Conservation (phyloP, 37 sponge, comb jelly and placozoan genomes). For the Amphimedon queenslandica region DNA sequence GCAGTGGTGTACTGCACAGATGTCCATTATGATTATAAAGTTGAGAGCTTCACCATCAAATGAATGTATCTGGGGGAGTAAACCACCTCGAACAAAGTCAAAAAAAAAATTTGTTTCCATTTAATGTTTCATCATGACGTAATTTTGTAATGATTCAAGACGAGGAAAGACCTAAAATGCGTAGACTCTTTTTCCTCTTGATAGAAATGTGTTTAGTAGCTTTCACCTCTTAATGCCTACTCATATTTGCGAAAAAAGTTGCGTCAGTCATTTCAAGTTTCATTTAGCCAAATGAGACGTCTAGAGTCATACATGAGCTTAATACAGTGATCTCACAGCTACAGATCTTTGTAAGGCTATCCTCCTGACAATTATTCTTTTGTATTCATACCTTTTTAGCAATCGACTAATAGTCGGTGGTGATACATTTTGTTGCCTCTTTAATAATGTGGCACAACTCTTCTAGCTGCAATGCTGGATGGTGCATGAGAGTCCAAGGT, state of each 20-base stretch:
- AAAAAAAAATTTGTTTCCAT: not conserved
- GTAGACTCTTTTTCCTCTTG: not conserved
- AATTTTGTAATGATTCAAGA: not conserved
- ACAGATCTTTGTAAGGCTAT: not conserved
- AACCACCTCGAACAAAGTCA: not conserved
- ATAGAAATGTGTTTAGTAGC: not conserved
- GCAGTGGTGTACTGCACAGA: not conserved
- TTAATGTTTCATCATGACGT: not conserved
- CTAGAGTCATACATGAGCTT: not conserved
- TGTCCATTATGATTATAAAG: not conserved
- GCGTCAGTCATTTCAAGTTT: not conserved
- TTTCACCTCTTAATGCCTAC: not conserved
- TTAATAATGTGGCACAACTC: constrained; percentile 1
- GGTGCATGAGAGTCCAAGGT: not conserved
- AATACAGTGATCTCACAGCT: not conserved
- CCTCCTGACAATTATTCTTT: not conserved
- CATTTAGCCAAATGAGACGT: not conserved
- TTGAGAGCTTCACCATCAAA: not conserved
- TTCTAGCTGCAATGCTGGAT: not conserved
- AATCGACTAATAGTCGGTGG: not conserved
- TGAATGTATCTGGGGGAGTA: not conserved
- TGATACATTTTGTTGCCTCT: not conserved
- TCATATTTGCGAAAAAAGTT: not conserved
- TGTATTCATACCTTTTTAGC: not conserved
- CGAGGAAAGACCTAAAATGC: not conserved